Base-by-base conservation (phyloP, 2,888 invertebrate species). In the Elegia similella region DNA sequence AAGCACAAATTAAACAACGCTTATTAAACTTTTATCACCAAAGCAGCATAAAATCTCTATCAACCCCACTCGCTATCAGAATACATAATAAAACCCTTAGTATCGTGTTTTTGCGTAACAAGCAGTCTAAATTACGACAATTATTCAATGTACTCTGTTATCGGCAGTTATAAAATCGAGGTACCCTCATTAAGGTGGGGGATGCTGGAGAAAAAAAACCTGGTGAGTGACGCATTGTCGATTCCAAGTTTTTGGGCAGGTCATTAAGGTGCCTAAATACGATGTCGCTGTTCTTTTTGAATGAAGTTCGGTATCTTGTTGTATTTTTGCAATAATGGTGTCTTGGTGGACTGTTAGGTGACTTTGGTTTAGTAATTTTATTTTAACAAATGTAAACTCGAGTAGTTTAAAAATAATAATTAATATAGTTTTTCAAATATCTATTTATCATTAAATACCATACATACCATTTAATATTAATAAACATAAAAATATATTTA, bases 81-180 rank as follows among this genome's bases (percentile, higher is more conserved):
- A 81, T 80, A 83, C 82, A 78, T 80, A 84, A 85, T 86, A 84
- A 84, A 83, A 69, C 72, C 75, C 63, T 57, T 64, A 72, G 81
- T 81, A 75, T 82, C 86, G 79, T 84, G 84, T 87, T 86, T 84
- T 83, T 82, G 78, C 77, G 76, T 84, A 87, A 87, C 87, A 87
- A 86, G 86, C 82, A 75, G 77, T 69, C 80, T 84, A 84, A 88
- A 89, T 88, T 84, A 86, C 84, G 83, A 87, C 90, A 90, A 88
- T 90, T 89, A 90, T 88, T 90, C 89, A 87, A 89, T 88, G 88
- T 82, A 74, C 75, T 80, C 73, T 79, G 86, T 80, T 89, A 89
- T 90, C 88, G 88, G 88, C 85, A 85, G 86, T 82, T 84, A 83
- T 85, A 82, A 85, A 84, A 86, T 86, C 76, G 78, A 70, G 65